These are phyloP conservation scores for Crenuchus spilurus DNA, from an alignment of 2,797 vertebrate genomes.

Conservation along the genomic window DNA sequence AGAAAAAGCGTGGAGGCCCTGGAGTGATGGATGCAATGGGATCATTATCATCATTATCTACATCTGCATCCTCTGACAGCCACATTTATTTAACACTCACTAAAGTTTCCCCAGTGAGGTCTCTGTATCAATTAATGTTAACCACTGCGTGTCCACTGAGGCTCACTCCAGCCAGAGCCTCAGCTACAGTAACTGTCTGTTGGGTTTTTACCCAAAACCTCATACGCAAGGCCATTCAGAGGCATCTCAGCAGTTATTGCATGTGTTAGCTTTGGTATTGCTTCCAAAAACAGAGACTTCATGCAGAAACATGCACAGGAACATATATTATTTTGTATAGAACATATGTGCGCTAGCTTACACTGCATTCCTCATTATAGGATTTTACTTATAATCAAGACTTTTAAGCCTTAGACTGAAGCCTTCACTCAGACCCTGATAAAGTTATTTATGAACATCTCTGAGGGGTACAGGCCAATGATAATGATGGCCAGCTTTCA, in stretches of 20 bases:
- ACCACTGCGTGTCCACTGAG: conserved; percentile 19
- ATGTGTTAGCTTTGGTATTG: too few species aligned
- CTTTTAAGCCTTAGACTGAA: too few species aligned
- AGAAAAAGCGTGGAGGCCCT: conserved; percentile 32
- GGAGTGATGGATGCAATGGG: conserved; percentile 36
- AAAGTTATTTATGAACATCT: too few species aligned
- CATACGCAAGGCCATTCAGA: not conserved
- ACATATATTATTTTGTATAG: too few species aligned
- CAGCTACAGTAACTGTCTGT: not conserved
- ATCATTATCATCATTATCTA: conserved; percentile 49
- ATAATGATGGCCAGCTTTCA: too few species aligned
- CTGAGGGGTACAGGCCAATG: too few species aligned
- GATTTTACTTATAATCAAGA: too few species aligned
- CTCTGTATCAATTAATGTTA: conserved; percentile 35
- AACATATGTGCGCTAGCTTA: too few species aligned
- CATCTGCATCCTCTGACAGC: conserved; percentile 47
- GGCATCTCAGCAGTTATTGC: not conserved
- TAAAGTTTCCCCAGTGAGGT: conserved; percentile 34
- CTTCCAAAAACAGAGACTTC: too few species aligned
- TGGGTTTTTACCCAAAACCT: not conserved
- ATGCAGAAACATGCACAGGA: too few species aligned
- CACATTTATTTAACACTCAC: conserved; percentile 41
- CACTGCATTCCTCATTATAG: too few species aligned
- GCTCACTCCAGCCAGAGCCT: conserved; percentile 9
- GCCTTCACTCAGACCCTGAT: too few species aligned